These are phyloP conservation scores for Nasonia longicornis DNA, from an alignment of 1,140 invertebrate genomes.

Conservation along the genomic window DNA sequence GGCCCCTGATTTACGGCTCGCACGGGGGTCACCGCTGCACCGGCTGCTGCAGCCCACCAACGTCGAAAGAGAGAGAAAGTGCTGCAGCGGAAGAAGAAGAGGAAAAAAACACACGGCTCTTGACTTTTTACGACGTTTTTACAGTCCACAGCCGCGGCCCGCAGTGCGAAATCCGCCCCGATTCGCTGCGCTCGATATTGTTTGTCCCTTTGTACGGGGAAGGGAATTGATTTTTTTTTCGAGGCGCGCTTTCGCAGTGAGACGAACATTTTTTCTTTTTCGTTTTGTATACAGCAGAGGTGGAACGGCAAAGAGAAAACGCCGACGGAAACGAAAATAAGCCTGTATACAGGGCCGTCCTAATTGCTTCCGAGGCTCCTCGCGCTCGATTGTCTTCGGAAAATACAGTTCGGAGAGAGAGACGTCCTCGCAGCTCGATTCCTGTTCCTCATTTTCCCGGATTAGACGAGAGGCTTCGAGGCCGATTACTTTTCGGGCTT, in stretches of 20 bases:
- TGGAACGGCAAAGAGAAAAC: too few relatives aligned
- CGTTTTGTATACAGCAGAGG: too few relatives aligned
- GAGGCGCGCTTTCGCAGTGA: background rate
- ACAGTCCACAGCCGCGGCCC: background rate
- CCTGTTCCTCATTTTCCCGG: constrained; percentile 1
- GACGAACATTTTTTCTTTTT: background rate
- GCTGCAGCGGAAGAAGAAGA: background rate
- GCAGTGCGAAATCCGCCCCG: background rate
- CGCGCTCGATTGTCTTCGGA: background rate
- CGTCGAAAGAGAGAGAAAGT: constrained; percentile 10
- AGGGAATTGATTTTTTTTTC: background rate
- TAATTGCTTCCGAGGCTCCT: too few relatives aligned
- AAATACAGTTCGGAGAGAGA: background rate
- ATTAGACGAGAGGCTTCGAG: background rate
- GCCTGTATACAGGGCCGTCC: too few relatives aligned
- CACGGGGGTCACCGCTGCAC: background rate
- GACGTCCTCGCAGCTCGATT: background rate
- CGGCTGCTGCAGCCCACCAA: background rate
- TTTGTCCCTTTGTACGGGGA: background rate
- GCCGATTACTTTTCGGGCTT: background rate
- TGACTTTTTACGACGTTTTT: background rate
- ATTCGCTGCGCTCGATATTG: background rate
- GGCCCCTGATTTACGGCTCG: constrained; percentile 1
- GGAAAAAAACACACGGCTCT: background rate
- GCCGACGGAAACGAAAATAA: too few relatives aligned